phyloP scores from a whole-genome alignment of 2,888 invertebrate species.

The Alloplasta piceator region DNA sequence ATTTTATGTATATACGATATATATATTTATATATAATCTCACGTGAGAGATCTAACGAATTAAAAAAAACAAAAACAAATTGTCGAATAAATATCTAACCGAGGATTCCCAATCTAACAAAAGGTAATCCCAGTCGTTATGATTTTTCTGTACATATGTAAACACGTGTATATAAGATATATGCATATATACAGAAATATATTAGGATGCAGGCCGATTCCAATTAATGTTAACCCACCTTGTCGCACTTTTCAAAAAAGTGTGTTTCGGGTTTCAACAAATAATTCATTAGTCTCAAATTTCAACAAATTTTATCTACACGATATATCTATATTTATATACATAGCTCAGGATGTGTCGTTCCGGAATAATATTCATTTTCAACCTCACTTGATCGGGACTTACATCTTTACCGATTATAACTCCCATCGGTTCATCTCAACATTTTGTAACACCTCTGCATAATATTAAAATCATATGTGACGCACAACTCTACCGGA shows the following conservation, averaged over 20 bases:
- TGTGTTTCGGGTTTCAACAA: too few relatives aligned
- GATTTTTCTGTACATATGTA: constrained; percentile 53
- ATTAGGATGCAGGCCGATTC: constrained; percentile 3
- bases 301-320: too few relatives aligned
- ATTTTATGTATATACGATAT: constrained; percentile 6
- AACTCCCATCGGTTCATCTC: too few relatives aligned
- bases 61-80: constrained; percentile 28
- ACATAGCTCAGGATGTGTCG: too few relatives aligned
- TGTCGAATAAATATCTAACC: constrained; percentile 49
- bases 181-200: constrained; percentile 20
- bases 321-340: too few relatives aligned
- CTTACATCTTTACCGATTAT: too few relatives aligned
- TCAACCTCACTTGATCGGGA: too few relatives aligned
- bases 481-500: too few relatives aligned
- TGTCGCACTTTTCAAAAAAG: constrained; percentile 7
- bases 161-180: constrained; percentile 26
- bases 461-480: too few relatives aligned
- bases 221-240: constrained; percentile 27
- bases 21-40: constrained; percentile 14
- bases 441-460: too few relatives aligned
- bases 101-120: constrained; percentile 65
- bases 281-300: too few relatives aligned
- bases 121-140: constrained; percentile 61
- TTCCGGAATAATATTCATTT: too few relatives aligned
- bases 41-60: constrained; percentile 53